These are phyloP conservation scores for Ormyrus nitidulus DNA, from an alignment of 2,888 invertebrate genomes.

Conservation along the genomic window DNA sequence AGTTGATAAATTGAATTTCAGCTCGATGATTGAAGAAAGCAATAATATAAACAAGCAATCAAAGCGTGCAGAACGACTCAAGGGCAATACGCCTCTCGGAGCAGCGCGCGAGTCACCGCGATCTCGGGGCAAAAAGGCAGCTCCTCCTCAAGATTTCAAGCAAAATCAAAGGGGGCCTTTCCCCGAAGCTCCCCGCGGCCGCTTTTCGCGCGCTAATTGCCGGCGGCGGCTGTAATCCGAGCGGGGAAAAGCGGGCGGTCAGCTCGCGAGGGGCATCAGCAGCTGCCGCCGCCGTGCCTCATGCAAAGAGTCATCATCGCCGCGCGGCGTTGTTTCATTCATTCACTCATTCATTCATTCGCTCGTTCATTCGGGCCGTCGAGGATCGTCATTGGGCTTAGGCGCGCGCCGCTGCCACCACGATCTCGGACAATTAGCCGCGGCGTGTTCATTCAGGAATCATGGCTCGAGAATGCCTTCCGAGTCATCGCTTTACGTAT, in stretches of 20 bases:
- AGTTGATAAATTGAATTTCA: no score
- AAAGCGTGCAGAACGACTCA: conserved; percentile 20
- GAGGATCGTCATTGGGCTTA: neutral
- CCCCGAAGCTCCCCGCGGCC: neutral
- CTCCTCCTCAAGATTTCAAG: conserved; percentile 16
- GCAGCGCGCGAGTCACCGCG: no score
- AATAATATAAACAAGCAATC: conserved; percentile 3
- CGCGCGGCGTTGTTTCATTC: conserved; percentile 32
- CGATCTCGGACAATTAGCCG: conserved; percentile 58
- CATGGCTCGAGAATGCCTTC: conserved; percentile 52
- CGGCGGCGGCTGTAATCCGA: conserved; percentile 20
- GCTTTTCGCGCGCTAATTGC: neutral
- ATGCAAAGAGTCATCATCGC: conserved; percentile 25
- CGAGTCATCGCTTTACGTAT: conserved; percentile 10
- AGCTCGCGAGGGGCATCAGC: conserved; percentile 64
- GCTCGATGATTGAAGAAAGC: no score
- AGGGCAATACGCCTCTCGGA: neutral
- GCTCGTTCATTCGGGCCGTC: conserved; percentile 46
- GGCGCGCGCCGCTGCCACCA: conserved; percentile 13
- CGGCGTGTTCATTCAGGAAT: conserved; percentile 56
- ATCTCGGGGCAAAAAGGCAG: no score
- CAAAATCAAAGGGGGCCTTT: conserved; percentile 22
- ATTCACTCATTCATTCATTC: conserved; percentile 58
- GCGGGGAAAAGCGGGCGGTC: conserved; percentile 60
- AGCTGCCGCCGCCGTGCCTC: no score